phyloP scores from a whole-genome alignment of 2,888 invertebrate genomes.

The Rhamnusium bicolor region DNA sequence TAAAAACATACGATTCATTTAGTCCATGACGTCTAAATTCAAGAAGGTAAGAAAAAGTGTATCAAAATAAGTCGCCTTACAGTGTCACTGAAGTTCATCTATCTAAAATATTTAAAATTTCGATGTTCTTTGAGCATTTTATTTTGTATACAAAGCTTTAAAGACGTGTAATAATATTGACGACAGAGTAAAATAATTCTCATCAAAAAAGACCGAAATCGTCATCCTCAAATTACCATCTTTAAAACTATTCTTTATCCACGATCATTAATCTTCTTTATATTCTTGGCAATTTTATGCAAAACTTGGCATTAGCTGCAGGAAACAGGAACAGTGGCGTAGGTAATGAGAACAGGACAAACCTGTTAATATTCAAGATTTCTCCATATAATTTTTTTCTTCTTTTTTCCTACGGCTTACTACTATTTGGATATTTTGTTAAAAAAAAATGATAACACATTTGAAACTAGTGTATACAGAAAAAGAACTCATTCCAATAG shows the following conservation, averaged over 20 bases:
- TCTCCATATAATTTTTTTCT: too few relatives aligned
- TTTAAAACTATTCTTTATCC: constrained; percentile 64
- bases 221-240: constrained; percentile 59
- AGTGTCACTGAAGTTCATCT: too few relatives aligned
- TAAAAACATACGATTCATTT: too few relatives aligned
- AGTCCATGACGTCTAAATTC: too few relatives aligned
- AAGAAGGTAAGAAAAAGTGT: too few relatives aligned
- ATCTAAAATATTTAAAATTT: not conserved
- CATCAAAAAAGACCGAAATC: constrained; percentile 30
- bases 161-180: constrained; percentile 19
- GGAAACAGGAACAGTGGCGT: constrained; percentile 21
- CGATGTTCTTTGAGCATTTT: not conserved
- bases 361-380: not conserved
- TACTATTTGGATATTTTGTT: too few relatives aligned
- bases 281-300: constrained; percentile 66
- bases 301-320: constrained; percentile 65
- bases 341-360: not conserved
- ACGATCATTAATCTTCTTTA: constrained; percentile 65
- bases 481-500: too few relatives aligned
- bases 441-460: too few relatives aligned
- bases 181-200: constrained; percentile 13
- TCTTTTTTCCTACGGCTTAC: too few relatives aligned
- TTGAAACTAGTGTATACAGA: too few relatives aligned
- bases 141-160: not conserved
- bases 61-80: too few relatives aligned